Conservation (phyloP, 1,140 invertebrate genomes). For the Whitmania pigra region DNA sequence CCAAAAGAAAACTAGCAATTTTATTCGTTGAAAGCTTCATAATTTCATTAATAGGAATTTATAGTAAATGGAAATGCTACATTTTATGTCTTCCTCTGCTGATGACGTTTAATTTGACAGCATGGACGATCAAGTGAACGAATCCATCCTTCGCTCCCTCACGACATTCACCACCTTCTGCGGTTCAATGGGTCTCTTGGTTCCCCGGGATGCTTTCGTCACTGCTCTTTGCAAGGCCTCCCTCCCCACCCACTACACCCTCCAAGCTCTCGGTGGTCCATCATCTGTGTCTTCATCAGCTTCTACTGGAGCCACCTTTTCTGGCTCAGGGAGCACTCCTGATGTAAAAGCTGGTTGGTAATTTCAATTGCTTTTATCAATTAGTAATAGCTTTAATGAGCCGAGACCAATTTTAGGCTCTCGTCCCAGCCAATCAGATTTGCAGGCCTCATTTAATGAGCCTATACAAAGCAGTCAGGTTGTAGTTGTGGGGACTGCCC, state of each 20-base stretch:
- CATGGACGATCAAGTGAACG: conserved; percentile 74
- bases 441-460: neutral
- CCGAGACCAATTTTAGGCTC: neutral
- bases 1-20: neutral
- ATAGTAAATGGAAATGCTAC: too few relatives aligned
- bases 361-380: neutral
- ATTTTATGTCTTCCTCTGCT: too few relatives aligned
- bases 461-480: conserved; percentile 56
- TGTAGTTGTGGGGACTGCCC: conserved; percentile 72
- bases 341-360: too few relatives aligned
- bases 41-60: too few relatives aligned
- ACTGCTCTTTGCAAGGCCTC: conserved; percentile 85
- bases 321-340: too few relatives aligned
- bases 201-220: conserved; percentile 77
- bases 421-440: neutral
- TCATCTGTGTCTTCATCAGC: neutral
- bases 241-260: conserved; percentile 82
- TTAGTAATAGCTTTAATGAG: neutral
- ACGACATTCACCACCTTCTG: conserved; percentile 71
- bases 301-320: neutral
- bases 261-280: conserved; percentile 61
- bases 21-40: neutral
- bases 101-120: conserved; percentile 40
- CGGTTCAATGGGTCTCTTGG: conserved; percentile 58
- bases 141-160: conserved; percentile 77